phyloP scores from a whole-genome alignment of 2,888 invertebrate species.

The Celastrina argiolus region DNA sequence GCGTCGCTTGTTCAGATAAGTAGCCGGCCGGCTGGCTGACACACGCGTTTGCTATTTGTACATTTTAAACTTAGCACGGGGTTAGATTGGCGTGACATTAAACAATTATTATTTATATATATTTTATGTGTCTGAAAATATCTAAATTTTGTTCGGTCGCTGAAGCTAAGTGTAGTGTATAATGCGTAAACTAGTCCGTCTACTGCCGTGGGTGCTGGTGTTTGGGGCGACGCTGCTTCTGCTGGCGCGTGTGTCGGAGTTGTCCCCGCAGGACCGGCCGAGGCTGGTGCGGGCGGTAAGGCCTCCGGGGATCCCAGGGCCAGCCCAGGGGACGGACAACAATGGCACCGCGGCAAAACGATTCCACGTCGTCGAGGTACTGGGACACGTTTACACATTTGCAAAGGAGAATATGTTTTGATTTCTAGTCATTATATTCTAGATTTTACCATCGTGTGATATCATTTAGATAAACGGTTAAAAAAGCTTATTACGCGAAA shows the following conservation, averaged over 20 bases:
- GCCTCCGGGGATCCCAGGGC: neutral
- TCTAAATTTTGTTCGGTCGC: neutral
- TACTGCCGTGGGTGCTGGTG: conserved; percentile 38
- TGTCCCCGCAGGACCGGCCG: conserved; percentile 28
- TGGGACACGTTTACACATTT: no score
- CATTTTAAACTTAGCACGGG: no score
- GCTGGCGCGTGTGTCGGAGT: conserved; percentile 39
- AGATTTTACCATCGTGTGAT: no score
- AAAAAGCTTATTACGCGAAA: no score
- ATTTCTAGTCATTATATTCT: neutral
- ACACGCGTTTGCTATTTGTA: neutral
- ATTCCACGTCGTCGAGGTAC: conserved; percentile 1
- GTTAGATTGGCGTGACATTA: no score
- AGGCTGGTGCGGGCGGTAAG: conserved; percentile 31
- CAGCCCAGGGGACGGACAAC: neutral
- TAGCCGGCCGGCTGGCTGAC: neutral
- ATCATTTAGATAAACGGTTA: no score
- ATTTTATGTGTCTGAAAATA: no score
- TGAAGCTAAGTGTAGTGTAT: neutral
- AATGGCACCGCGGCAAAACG: conserved; percentile 1
- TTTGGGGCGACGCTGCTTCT: conserved; percentile 43
- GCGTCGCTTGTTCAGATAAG: conserved; percentile 22
- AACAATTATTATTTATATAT: no score
- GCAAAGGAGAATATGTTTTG: neutral
- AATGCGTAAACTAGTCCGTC: conserved; percentile 50